These are phyloP conservation scores for Gambusia holbrooki DNA, from an alignment of 2,113 vertebrate genomes.

Conservation along the genomic window DNA sequence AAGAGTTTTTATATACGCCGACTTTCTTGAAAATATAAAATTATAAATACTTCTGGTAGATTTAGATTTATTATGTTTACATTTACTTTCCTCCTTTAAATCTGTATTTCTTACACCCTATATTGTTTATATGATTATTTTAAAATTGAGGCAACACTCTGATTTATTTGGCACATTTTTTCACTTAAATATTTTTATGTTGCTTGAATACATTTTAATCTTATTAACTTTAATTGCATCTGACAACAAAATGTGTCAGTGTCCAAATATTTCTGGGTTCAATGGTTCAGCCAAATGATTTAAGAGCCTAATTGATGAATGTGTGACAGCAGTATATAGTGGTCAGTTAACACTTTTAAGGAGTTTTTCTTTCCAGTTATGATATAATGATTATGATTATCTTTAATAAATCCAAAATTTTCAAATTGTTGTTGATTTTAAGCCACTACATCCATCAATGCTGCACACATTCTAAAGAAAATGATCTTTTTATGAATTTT, in stretches of 20 bases:
- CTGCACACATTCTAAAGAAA: constrained; percentile 25
- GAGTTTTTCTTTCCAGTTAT: background rate
- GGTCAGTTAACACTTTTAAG: constrained; percentile 1
- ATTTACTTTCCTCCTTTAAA: background rate
- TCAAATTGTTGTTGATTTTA: background rate
- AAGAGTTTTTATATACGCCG: background rate
- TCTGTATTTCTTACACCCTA: background rate
- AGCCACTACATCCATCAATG: constrained; percentile 39
- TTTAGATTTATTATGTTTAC: background rate
- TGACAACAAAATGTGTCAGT: background rate
- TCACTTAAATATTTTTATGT: background rate
- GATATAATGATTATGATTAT: background rate
- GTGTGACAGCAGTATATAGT: constrained; percentile 41
- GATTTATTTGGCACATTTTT: background rate
- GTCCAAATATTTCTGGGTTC: background rate
- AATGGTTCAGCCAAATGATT: background rate
- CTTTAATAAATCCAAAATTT: background rate
- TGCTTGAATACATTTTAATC: background rate
- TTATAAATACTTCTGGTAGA: background rate
- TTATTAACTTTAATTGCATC: background rate
- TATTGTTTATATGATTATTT: too few species aligned
- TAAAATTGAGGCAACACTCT: background rate
- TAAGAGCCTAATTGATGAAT: background rate
- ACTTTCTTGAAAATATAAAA: background rate
- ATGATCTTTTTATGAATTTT: background rate